These are phyloP conservation scores for Oedothorax gibbosus DNA, from an alignment of 1,140 invertebrate genomes.

Conservation along the genomic window DNA sequence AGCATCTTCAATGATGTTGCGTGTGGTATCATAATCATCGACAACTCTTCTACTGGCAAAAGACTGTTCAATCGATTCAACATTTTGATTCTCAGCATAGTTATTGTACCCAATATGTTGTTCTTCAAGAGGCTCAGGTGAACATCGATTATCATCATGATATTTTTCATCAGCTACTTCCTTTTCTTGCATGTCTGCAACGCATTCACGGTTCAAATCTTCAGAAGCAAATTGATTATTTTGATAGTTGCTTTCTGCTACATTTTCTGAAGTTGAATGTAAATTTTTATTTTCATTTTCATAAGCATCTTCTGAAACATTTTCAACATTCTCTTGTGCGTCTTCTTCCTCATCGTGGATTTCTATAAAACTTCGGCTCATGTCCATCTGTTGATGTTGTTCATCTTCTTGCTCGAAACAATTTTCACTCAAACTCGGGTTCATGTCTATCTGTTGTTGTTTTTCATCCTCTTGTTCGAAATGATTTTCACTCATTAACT, in stretches of 20 bases:
- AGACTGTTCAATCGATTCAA: not conserved
- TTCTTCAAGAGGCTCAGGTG: not conserved
- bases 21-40: slow-evolving; percentile 22
- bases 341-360: not conserved
- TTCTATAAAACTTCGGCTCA: not conserved
- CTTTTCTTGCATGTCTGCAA: slow-evolving; percentile 16
- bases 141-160: not conserved
- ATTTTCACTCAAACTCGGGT: not conserved
- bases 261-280: not conserved
- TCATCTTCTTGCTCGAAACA: not conserved
- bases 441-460: too few relatives aligned
- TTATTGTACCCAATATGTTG: not conserved
- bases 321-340: slow-evolving; percentile 67
- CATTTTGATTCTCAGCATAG: not conserved
- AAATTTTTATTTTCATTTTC: not conserved
- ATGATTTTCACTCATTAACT: not conserved
- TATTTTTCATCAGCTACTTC: slow-evolving; percentile 5
- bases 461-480: not conserved
- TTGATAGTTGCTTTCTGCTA: not conserved
- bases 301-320: slow-evolving; percentile 7
- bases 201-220: not conserved
- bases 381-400: not conserved
- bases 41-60: not conserved
- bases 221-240: not conserved
- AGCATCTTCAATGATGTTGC: slow-evolving; percentile 33